Evolutionary conservation across 2,113 vertebrate species (phyloP), one percentile per base, ranked within the genome.

Genomic region (Phocoena sinus): DNA sequence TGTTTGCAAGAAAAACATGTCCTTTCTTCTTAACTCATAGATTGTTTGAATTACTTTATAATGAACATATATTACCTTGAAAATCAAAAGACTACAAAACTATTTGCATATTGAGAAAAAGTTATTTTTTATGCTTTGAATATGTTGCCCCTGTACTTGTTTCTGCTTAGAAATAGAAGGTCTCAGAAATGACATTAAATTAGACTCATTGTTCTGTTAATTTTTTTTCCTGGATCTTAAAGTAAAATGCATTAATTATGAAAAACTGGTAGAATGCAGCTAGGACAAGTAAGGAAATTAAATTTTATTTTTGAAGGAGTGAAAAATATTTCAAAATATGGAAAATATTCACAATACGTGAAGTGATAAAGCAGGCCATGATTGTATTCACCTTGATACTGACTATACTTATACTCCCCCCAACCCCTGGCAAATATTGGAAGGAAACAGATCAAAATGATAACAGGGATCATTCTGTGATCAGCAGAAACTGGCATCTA

Each of bases 131-230:
- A 63, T 84, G 58, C 8, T 92, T 85, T 96, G 58, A 47, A 33
- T 62, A 80, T 60, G 31, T 33, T 33, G 8, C n/a, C 23, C 89
- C 88, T 89, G 31, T 83, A 96, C 25, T 70, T 84, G 20, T 33
- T 89, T 41, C 33, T 83, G 28, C 50, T 85, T 41, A 89, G 53
- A 94, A 89, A 89, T 94, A 36, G 25, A 77, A 91, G 56, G 77
- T 87, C 73, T 95, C 58, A 53, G 71, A 81, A 94, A 88, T 88
- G 63, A 87, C 26, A 88, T 76, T 91, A 88, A 85, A 44, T 95
- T 92, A 76, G 83, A 70, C 21, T 63, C 28, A 58, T 6, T 94
- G 65, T 81, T 96, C 17, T 62, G 9, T 70, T 21, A 93, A 36
- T 44, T 58, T 60, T 47, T 41, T 68, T 12, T 26, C 20, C 31